Evolutionary conservation across 1,140 invertebrate genomes (phyloP), one percentile per base, ranked within the genome.

Genomic region (Magallana gigas): DNA sequence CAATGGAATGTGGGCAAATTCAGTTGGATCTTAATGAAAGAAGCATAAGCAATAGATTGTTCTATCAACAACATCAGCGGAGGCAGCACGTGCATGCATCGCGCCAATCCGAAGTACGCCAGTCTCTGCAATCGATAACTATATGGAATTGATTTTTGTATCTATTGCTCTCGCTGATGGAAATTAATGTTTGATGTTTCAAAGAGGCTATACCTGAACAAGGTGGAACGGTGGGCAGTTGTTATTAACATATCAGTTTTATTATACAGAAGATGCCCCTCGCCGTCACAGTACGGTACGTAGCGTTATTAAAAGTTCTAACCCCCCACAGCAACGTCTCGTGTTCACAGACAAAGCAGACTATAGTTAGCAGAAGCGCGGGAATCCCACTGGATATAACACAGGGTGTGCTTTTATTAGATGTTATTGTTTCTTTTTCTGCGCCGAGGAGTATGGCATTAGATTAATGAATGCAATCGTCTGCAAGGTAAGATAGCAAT

Each of bases 391-490:
- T 1, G 68, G 23, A 64, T 64, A 64, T 64, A 64, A n/a, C 18
- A 64, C 8, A n/a, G 18, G 60, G 16, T 71, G 23, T 76, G 36
- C 36, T 76, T 76, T 76, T 23, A 76, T 76, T 76, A 76, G 68
- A 76, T 76, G 23, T 29, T 29, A 76, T 76, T 76, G 36, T 76
- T 29, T 76, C 36, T 76, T 29, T 29, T 76, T 76, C 23, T 36
- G 68, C 68, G 68, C 11, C 23, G 68, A 9, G 68, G 68, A 76
- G 23, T 76, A 29, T 76, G 36, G 68, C 68, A 76, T 76, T 29
- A 76, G 68, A 76, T 76, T 76, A 76, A 76, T 76, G 68, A 76
- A 29, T 76, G 68, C 68, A 23, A 76, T 29, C 68, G 36, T 76
- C 68, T 76, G 68, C 23, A 29, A 9, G 18, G 68, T 23, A 76